A percentile compares a stretch with the other conserved stretches of the same genome.
These are phyloP conservation scores for Podilymbus podiceps DNA, from an alignment of 2,113 vertebrate genomes.

Conservation along the genomic window DNA sequence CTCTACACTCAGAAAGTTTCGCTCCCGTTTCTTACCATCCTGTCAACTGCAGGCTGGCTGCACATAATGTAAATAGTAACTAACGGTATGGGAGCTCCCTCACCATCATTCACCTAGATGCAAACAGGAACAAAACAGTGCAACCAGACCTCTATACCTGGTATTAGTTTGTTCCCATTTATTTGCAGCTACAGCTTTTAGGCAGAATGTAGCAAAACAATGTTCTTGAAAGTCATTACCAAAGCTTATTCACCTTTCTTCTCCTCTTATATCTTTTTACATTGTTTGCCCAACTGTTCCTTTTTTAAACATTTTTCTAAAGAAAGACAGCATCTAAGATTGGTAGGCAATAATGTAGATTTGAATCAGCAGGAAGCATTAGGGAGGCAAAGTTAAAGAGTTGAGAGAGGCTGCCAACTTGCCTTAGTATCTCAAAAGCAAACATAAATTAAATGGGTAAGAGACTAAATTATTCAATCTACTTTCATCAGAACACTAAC, in stretches of 20 bases:
- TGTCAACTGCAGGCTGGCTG: background rate
- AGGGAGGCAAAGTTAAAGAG: background rate
- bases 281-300: background rate
- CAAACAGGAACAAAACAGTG: background rate
- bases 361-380: background rate
- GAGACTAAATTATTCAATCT: background rate
- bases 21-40: background rate
- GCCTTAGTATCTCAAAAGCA: conserved; percentile 13
- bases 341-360: background rate
- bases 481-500: conserved; percentile 9
- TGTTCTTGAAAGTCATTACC: background rate
- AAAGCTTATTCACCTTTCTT: background rate
- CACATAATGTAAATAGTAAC: background rate
- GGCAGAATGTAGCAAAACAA: background rate
- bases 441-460: conserved; percentile 20
- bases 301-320: background rate
- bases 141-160: background rate
- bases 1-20: background rate
- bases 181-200: background rate
- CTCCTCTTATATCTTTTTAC: background rate
- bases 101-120: background rate
- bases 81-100: background rate
- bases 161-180: background rate
- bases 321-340: background rate
- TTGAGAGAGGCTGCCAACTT: conserved; percentile 18